Percentiles rank a stretch among this genome's conserved stretches.
Evolutionary conservation across 2,797 vertebrate genomes (phyloP).

Genomic region (Galago senegalensis): DNA sequence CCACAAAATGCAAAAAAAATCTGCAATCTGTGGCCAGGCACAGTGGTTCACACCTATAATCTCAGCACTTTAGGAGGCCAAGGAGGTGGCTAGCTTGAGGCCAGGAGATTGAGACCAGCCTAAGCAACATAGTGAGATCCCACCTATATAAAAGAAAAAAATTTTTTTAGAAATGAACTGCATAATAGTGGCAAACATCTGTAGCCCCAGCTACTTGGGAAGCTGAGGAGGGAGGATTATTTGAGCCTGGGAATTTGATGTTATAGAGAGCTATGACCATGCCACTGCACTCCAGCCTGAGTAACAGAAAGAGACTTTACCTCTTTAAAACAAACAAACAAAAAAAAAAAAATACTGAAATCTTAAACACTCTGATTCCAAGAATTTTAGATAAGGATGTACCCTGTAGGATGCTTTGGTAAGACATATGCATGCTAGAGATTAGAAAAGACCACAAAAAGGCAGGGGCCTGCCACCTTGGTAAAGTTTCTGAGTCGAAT

Average conservation of each 20-base stretch:
- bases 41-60: no score
- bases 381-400: neutral
- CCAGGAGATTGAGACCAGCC: no score
- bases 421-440: neutral
- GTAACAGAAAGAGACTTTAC: neutral
- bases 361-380: neutral
- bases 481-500: constrained; percentile 23
- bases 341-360: neutral
- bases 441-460: constrained; percentile 58
- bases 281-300: neutral
- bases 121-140: neutral
- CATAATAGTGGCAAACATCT: neutral
- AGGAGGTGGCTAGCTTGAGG: no score
- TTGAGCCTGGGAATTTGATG: neutral
- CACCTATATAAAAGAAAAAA: neutral
- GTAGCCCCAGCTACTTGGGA: neutral
- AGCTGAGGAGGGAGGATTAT: neutral
- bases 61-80: no score
- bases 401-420: neutral
- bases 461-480: neutral
- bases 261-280: neutral
- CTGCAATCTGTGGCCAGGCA: neutral
- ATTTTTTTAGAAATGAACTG: neutral
- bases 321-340: neutral
- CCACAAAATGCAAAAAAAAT: neutral